These are phyloP conservation scores for Hypselothyrea guttata DNA, from an alignment of 2,888 invertebrate species.

Conservation along the genomic window DNA sequence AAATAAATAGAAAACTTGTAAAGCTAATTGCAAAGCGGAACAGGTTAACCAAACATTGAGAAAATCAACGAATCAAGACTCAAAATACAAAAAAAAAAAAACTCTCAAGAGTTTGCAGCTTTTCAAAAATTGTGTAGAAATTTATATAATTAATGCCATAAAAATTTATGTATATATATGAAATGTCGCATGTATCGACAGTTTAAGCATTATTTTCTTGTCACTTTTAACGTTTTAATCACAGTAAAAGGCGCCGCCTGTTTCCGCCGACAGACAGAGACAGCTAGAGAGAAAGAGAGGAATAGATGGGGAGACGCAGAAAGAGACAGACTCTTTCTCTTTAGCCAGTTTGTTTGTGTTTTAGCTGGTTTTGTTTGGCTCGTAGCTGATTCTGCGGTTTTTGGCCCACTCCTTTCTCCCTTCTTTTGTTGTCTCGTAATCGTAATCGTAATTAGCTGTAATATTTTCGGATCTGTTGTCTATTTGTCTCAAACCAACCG, in stretches of 20 bases:
- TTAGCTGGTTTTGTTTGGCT: not conserved
- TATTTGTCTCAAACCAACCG: constrained; percentile 6
- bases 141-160: constrained; percentile 44
- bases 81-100: constrained; percentile 21
- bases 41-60: constrained; percentile 43
- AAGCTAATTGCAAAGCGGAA: constrained; percentile 37
- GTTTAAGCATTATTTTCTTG: constrained; percentile 42
- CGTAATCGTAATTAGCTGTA: no score
- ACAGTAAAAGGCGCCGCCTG: constrained; percentile 9
- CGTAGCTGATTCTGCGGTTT: not conserved
- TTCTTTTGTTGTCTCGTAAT: no score
- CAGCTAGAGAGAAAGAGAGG: no score
- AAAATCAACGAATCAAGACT: constrained; percentile 29
- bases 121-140: constrained; percentile 14
- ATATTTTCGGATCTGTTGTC: constrained; percentile 16
- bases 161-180: constrained; percentile 40
- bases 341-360: not conserved
- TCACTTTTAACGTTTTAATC: constrained; percentile 19
- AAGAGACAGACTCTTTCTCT: no score
- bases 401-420: no score
- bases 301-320: no score
- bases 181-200: constrained; percentile 24
- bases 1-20: constrained; percentile 55
- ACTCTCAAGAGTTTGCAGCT: constrained; percentile 10
- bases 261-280: constrained; percentile 42